Base-by-base conservation (phyloP, 1,140 invertebrate species). In the Monochamus saltuarius region DNA sequence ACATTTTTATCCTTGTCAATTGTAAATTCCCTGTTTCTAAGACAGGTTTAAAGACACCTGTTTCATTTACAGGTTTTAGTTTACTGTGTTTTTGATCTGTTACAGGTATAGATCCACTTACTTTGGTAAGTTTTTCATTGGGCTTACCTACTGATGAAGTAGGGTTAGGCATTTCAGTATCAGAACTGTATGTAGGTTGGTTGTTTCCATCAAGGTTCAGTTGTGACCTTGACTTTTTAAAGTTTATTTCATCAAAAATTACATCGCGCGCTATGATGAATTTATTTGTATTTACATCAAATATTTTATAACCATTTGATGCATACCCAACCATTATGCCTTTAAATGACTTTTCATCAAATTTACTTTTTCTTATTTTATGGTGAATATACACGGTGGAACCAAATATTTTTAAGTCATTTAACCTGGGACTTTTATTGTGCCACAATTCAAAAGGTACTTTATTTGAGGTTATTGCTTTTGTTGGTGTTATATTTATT, bases 21-120 rank as follows among this genome's bases (percentile, higher is more conserved):
- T 29, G 22, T 29, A 29, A 29, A 29, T 29, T 29, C 22, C 22
- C 22, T 29, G 22, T 29, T 29, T 29, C 22, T 3, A 6, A 3
- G 22, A 29, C 22, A 29, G 22, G 22, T 29, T 3, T 29, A 3
- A 3, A 6, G 2, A 29, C 6, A 2, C 22, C 22, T 29, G 22
- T 6, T 29, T 2, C 6, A 29, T 29, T 29, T 6, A 29, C 22
- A 29, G 22, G 22, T 29, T 29, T 29, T 29, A 29, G 22, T 29
- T 29, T 38, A 2, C 39, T n/a, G n/a, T n/a, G n/a, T n/a, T n/a
- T n/a, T n/a, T n/a, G n/a, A n/a, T n/a, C 47, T 14, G 22, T 46
- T 16, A 52, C 58, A 29, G 61, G 38, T n/a, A 59, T 39, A 11
- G 55, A 39, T 14, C 58, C 42, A 40, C 54, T 4, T 9, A 63